Conservation (phyloP, 2,888 invertebrate genomes). For the Nomada flava region DNA sequence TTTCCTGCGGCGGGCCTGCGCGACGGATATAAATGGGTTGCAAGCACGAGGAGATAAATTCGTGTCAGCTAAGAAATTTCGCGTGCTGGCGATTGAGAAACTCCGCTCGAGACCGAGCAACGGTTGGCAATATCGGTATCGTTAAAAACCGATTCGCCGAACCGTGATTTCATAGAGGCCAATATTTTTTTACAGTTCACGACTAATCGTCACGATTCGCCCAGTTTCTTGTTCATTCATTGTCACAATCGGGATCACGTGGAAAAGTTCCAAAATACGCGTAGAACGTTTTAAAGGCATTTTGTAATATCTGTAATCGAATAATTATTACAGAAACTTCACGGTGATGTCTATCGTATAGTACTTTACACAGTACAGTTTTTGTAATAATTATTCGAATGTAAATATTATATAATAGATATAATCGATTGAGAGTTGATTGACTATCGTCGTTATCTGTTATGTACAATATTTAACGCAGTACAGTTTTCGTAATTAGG, state of each 20-base stretch:
- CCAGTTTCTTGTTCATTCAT: neutral
- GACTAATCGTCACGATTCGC: slow-evolving; percentile 35
- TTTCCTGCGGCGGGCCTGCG: slow-evolving; percentile 8
- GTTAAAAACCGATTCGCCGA: slow-evolving; percentile 36
- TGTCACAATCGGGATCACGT: neutral
- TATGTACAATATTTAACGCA: no score
- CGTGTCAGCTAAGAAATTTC: slow-evolving; percentile 47
- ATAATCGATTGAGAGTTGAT: no score
- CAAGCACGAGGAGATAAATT: slow-evolving; percentile 47
- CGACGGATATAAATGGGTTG: slow-evolving; percentile 40
- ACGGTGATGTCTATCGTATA: no score
- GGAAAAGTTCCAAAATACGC: no score
- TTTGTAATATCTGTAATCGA: no score
- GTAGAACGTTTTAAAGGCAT: no score
- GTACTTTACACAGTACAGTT: no score
- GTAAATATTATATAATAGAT: no score
- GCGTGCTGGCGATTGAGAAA: slow-evolving; percentile 46
- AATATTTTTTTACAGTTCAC: slow-evolving; percentile 3
- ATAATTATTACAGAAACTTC: no score
- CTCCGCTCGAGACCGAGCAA: slow-evolving; percentile 16
- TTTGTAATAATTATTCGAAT: no score
- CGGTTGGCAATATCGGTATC: slow-evolving; percentile 37
- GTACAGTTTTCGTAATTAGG: no score
- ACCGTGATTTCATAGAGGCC: slow-evolving; percentile 33
- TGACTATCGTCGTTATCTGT: no score